These are phyloP conservation scores for Alauda arvensis DNA, from an alignment of 2,797 vertebrate species.

Conservation along the genomic window DNA sequence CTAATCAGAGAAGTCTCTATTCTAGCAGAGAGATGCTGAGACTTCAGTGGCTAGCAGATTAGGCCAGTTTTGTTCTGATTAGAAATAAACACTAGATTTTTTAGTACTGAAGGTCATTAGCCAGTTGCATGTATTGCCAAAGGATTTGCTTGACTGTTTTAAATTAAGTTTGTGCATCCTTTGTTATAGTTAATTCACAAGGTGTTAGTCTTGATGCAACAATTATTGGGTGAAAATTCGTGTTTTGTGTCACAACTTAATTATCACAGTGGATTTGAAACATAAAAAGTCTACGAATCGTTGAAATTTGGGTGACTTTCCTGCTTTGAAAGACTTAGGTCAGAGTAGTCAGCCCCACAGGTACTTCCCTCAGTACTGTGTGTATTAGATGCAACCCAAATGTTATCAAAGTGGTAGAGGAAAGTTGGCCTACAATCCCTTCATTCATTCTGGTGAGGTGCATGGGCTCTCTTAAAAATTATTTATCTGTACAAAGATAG, in stretches of 20 bases:
- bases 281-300: background rate
- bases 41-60: background rate
- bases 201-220: background rate
- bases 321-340: background rate
- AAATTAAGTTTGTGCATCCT: background rate
- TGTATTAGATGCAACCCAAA: background rate
- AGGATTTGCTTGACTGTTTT: background rate
- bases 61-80: background rate
- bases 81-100: background rate
- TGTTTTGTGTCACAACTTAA: background rate
- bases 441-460: background rate
- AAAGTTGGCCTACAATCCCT: background rate
- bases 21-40: background rate
- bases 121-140: background rate
- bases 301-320: background rate
- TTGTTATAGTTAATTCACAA: background rate
- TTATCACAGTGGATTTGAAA: background rate
- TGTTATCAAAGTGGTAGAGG: background rate
- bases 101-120: background rate
- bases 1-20: background rate
- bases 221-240: background rate
- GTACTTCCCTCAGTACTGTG: background rate
- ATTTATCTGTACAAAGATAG: background rate
- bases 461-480: background rate
- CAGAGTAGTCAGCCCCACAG: background rate